These are phyloP conservation scores for Ectemnius cavifrons DNA, from an alignment of 2,888 invertebrate genomes.

Conservation along the genomic window DNA sequence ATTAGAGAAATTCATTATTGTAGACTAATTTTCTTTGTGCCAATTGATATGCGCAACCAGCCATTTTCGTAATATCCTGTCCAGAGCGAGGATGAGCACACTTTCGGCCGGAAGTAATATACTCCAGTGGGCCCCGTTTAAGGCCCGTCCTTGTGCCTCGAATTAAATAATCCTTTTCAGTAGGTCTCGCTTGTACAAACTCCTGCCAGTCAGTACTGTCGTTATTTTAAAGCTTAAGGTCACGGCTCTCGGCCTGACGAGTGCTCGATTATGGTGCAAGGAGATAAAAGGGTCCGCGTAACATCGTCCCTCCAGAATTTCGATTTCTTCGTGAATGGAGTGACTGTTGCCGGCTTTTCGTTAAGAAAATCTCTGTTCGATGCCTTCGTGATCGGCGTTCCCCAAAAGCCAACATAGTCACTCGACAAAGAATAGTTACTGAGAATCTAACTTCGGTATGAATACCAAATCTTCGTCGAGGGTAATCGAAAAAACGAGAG, in stretches of 20 bases:
- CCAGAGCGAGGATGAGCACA: constrained; percentile 30
- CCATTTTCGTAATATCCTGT: constrained; percentile 11
- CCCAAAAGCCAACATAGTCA: background rate
- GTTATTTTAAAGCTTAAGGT: too few species aligned
- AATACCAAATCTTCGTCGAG: background rate
- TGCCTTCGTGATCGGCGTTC: constrained; percentile 14
- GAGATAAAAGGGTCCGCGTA: constrained; percentile 46
- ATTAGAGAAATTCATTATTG: background rate
- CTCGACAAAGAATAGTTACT: background rate
- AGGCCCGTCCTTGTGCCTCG: constrained; percentile 17
- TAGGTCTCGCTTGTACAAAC: background rate
- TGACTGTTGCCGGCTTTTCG: constrained; percentile 59
- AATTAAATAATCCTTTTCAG: constrained; percentile 7
- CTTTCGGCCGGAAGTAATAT: constrained; percentile 41
- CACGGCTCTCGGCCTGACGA: too few species aligned
- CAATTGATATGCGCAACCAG: constrained; percentile 27
- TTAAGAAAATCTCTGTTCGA: constrained; percentile 46
- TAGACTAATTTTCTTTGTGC: constrained; percentile 19
- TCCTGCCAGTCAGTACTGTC: too few species aligned
- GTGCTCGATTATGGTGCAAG: constrained; percentile 22
- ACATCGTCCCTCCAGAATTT: constrained; percentile 54
- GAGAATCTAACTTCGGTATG: constrained; percentile 2
- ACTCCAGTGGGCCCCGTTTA: constrained; percentile 42
- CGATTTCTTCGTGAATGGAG: constrained; percentile 65
- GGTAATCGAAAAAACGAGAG: too few species aligned